Evolutionary conservation across 2,113 vertebrate species (phyloP), one percentile per base, ranked within the genome.

Genomic region (Melanotaenia duboulayi): DNA sequence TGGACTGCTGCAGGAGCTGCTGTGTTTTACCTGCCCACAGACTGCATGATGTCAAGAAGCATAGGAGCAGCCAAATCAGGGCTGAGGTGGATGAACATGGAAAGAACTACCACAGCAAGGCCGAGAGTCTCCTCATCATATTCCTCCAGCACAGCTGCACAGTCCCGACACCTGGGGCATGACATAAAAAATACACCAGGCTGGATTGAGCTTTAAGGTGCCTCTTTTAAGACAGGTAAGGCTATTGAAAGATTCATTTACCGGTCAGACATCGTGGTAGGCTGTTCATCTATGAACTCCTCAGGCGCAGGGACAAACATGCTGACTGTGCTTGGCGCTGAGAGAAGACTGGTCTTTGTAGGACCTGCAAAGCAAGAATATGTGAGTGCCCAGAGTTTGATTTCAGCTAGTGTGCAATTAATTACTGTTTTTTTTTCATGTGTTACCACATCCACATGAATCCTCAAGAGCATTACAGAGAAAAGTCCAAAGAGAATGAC

Each of bases 251-350:
- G 44, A 57, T 57, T 73, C 4, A 39, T 39, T 93, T 91, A 99
- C 98, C 96, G 96, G 92, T 99, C 97, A 35, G 97, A 95, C 97
- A 99, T 99, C 48, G 96, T 87, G 2, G 95, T 94, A 0, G 97
- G 97, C 89, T 99, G 98, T 80, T 99, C 97, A 19, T 99, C 98
- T 7, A 96, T 95, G 90, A 99, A 99, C 82, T 99, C 98, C 82
- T 99, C 98, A 0, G 98, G 97, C 1, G 97, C 97, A 1, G 97
- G 97, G 28, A 99, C 97, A 80, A 98, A 99, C 97, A 99, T 99
- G 84, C 97, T 99, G 85, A 96, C 96, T 4, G 98, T 97, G 87
- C 98, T 99, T 4, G 97, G 97, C 25, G 97, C 97, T 28, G 97
- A 99, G 32, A 99, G 93, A 62, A 99, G 92, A 81, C 97, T 99